Evolutionary conservation across 2,797 vertebrate species (phyloP).

Genomic region (Myotis pilosus): DNA sequence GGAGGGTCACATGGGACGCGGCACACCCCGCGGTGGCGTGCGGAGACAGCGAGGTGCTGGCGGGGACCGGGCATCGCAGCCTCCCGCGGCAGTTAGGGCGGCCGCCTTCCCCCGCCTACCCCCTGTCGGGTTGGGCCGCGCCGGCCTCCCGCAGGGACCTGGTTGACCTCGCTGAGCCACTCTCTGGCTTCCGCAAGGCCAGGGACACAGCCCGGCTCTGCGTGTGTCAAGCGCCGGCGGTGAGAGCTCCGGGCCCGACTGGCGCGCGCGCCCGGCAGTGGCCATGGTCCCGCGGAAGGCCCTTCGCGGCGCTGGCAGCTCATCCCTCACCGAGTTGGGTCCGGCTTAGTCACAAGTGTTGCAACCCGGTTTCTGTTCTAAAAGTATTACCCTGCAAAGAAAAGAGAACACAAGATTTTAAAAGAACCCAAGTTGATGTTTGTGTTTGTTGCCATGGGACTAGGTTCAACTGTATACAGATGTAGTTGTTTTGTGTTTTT

Average conservation of each 20-base stretch:
- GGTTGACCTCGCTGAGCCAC: not conserved
- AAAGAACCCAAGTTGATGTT: slow-evolving; percentile 76
- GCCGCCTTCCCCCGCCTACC: not conserved
- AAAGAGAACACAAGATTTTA: slow-evolving; percentile 49
- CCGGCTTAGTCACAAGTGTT: slow-evolving; percentile 74
- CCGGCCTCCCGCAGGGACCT: not conserved
- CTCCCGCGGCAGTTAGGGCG: not conserved
- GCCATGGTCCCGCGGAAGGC: not conserved
- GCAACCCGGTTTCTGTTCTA: slow-evolving; percentile 76
- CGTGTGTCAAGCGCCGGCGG: not conserved
- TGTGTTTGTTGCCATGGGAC: slow-evolving; percentile 83
- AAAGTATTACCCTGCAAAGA: slow-evolving; percentile 71
- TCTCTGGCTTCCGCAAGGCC: not conserved
- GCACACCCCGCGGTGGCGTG: too few relatives aligned
- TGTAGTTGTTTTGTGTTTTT: slow-evolving; percentile 61
- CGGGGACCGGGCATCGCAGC: too few relatives aligned
- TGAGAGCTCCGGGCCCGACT: not conserved
- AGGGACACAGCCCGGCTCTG: not conserved
- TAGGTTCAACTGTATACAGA: slow-evolving; percentile 82
- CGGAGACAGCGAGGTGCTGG: not conserved
- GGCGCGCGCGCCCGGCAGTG: not conserved
- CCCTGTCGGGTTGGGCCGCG: not conserved
- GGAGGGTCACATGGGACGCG: not conserved
- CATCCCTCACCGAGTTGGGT: slow-evolving; percentile 38
- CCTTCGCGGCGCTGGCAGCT: not conserved